phyloP scores from a whole-genome alignment of 2,113 vertebrate genomes.

The Lasiurus borealis region DNA sequence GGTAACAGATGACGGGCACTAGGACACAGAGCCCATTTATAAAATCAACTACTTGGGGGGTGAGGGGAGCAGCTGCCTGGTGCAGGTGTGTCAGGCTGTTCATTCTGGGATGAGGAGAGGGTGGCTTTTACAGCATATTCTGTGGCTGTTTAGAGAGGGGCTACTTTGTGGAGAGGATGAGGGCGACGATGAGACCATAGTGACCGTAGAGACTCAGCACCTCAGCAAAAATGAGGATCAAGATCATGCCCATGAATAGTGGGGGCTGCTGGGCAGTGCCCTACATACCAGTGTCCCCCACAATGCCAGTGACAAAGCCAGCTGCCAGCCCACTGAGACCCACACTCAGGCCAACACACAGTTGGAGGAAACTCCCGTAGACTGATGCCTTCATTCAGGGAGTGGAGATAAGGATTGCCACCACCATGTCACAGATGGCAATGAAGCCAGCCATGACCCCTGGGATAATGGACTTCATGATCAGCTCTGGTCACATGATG shows the following conservation, averaged over 20 bases:
- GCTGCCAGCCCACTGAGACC: conserved; percentile 97
- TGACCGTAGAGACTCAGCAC: conserved; percentile 98
- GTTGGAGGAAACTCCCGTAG: conserved; percentile 97
- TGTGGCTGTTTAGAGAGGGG: conserved; percentile 78
- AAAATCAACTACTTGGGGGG: conserved; percentile 92
- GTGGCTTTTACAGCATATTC: conserved; percentile 86
- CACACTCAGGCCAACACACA: conserved; percentile 96
- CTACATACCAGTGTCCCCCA: conserved; percentile 96
- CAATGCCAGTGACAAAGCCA: conserved; percentile 98
- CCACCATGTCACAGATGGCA: conserved; percentile 97
- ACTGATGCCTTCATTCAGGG: conserved; percentile 87
- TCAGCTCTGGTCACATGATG: conserved; percentile 98
- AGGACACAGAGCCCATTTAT: conserved; percentile 96
- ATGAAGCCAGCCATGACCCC: conserved; percentile 99
- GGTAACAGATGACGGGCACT: conserved; percentile 93
- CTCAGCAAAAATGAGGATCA: conserved; percentile 99
- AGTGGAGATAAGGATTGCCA: conserved; percentile 83
- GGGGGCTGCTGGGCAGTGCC: conserved; percentile 97
- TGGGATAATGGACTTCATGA: conserved; percentile 99
- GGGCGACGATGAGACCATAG: conserved; percentile 98
- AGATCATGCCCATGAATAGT: conserved; percentile 99
- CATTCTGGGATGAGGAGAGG: conserved; percentile 87
- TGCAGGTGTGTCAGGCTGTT: conserved; percentile 92
- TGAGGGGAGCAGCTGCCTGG: conserved; percentile 93
- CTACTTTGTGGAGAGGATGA: conserved; percentile 99